These are phyloP conservation scores for Spongia lamella DNA, from an alignment of 37 sponge, comb jelly and placozoan species.

Conservation along the genomic window DNA sequence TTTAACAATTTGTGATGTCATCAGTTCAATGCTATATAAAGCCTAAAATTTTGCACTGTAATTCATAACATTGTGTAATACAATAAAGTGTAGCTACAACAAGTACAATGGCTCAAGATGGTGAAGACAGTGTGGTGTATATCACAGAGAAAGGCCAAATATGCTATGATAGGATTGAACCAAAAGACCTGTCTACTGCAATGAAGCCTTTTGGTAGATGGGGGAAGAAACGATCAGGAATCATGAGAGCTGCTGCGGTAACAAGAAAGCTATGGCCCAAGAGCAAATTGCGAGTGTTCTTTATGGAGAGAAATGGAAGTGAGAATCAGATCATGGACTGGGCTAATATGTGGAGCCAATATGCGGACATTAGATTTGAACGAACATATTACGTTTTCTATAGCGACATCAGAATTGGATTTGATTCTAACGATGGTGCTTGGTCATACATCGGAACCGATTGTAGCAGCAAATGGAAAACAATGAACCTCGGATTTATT, in stretches of 20 bases:
- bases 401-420: constrained; percentile 57
- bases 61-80: too few species aligned
- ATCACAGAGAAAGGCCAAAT: neutral
- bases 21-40: too few species aligned
- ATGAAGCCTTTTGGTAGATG: too few species aligned
- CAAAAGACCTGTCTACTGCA: neutral
- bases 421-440: constrained; percentile 42
- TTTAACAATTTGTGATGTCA: too few species aligned
- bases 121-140: too few species aligned
- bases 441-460: constrained; percentile 63
- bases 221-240: too few species aligned
- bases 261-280: constrained; percentile 48
- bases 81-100: too few species aligned
- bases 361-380: constrained; percentile 44
- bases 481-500: constrained; percentile 62
- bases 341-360: constrained; percentile 56
- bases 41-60: too few species aligned
- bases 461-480: constrained; percentile 16
- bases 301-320: constrained; percentile 28
- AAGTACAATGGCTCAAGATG: too few species aligned
- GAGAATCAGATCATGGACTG: constrained; percentile 34
- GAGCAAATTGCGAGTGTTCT: constrained; percentile 39
- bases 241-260: constrained; percentile 44
- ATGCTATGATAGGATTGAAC: neutral
- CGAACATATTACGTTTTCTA: neutral